These are phyloP conservation scores for Helostoma temminkii DNA, from an alignment of 2,797 vertebrate species.

Conservation along the genomic window DNA sequence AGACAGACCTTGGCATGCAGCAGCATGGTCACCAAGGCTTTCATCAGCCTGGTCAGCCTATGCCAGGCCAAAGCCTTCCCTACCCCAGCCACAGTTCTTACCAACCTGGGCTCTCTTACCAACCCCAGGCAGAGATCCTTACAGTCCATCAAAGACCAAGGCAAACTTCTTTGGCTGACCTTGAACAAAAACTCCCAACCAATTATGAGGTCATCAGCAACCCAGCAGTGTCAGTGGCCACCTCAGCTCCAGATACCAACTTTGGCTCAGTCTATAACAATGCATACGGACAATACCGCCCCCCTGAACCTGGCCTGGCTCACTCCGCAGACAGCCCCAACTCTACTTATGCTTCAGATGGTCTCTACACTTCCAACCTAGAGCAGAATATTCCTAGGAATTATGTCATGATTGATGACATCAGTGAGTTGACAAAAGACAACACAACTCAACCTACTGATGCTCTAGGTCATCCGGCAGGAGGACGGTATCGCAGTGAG, in stretches of 20 bases:
- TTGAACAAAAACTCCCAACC: constrained; percentile 96
- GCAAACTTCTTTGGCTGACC: constrained; percentile 94
- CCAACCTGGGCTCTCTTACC: constrained; percentile 86
- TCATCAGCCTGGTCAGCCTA: constrained; percentile 86
- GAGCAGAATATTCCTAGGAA: constrained; percentile 98
- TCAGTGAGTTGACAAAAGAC: constrained; percentile 98
- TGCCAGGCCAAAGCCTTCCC: constrained; percentile 86
- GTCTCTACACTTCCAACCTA: constrained; percentile 91
- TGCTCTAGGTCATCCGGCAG: constrained; percentile 74
- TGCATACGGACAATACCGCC: constrained; percentile 90
- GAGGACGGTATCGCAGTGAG: constrained; percentile 85
- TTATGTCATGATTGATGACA: constrained; percentile 99
- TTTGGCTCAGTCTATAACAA: constrained; percentile 86
- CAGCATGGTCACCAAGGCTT: constrained; percentile 88
- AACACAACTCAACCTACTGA: constrained; percentile 84
- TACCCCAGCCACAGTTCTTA: constrained; percentile 85
- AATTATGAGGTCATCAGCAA: constrained; percentile 95
- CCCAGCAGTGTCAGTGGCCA: constrained; percentile 88
- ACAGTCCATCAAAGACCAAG: constrained; percentile 91
- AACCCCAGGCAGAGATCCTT: constrained; percentile 87
- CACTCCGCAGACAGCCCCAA: constrained; percentile 89
- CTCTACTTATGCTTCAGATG: constrained; percentile 89
- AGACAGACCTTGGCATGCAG: constrained; percentile 87
- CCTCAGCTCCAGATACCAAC: constrained; percentile 85
- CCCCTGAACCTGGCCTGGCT: constrained; percentile 84